A percentile compares a stretch with the other conserved stretches of the same genome.
Conservation (phyloP, 2,888 invertebrate species). For the Teleogryllus oceanicus region DNA sequence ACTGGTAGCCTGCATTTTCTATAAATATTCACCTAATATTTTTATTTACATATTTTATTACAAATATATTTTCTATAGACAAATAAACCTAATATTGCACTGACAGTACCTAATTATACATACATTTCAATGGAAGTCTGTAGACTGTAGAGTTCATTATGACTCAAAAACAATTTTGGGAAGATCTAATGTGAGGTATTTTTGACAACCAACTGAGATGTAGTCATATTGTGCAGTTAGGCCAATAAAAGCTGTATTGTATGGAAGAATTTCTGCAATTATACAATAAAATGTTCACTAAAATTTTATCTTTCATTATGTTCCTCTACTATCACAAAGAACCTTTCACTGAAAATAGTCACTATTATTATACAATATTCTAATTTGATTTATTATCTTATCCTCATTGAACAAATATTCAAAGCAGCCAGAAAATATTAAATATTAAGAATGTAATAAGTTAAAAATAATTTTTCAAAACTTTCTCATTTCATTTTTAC, state of each 20-base stretch:
- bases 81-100: constrained; percentile 26
- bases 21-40: constrained; percentile 12
- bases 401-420: too few species aligned
- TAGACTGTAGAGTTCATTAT: not conserved
- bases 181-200: not conserved
- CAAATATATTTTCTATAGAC: constrained; percentile 27
- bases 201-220: not conserved
- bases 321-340: too few species aligned
- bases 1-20: not conserved
- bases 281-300: not conserved
- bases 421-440: too few species aligned
- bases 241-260: not conserved
- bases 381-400: too few species aligned
- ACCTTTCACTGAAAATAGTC: too few species aligned
- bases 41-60: constrained; percentile 25
- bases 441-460: too few species aligned
- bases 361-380: too few species aligned
- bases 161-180: not conserved
- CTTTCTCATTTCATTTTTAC: too few species aligned
- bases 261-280: not conserved
- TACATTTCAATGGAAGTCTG: not conserved
- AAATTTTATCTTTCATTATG: not conserved
- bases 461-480: too few species aligned
- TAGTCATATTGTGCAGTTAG: not conserved
- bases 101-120: not conserved